Percentiles rank a stretch among this genome's conserved stretches.
Conservation (phyloP, 2,113 vertebrate species). For the Urocitellus parryii region DNA sequence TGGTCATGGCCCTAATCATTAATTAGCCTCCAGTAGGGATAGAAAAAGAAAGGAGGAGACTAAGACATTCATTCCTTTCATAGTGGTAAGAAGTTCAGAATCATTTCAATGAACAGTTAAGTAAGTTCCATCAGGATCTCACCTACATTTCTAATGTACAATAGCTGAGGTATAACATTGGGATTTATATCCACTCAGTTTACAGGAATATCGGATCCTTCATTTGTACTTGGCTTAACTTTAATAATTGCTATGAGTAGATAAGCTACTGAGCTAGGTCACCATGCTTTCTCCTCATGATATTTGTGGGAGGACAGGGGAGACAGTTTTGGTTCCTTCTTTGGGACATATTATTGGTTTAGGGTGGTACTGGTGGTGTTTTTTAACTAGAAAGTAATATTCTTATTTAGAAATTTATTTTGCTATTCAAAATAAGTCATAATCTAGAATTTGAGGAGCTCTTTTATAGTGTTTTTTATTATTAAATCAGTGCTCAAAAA, state of each 20-base stretch:
- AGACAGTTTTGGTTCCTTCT: neutral
- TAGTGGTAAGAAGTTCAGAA: neutral
- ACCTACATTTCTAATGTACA: neutral
- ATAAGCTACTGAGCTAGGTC: neutral
- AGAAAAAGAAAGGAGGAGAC: neutral
- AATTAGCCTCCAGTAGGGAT: neutral
- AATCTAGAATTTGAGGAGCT: neutral
- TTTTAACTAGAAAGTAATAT: neutral
- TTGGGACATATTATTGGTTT: neutral
- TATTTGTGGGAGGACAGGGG: neutral
- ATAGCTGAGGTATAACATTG: neutral
- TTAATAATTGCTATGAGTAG: neutral
- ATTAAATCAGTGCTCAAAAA: neutral
- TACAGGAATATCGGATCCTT: neutral
- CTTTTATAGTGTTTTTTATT: constrained; percentile 35
- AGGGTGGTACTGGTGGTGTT: neutral
- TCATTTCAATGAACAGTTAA: neutral
- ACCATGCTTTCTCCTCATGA: neutral
- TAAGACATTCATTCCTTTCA: neutral
- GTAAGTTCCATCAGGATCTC: neutral
- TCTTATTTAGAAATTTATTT: neutral
- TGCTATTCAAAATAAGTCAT: neutral
- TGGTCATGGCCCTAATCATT: neutral
- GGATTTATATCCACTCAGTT: neutral
- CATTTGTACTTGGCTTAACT: neutral